Conservation (phyloP, 2,797 vertebrate species). For the Gymnoscopelus microlampas region DNA sequence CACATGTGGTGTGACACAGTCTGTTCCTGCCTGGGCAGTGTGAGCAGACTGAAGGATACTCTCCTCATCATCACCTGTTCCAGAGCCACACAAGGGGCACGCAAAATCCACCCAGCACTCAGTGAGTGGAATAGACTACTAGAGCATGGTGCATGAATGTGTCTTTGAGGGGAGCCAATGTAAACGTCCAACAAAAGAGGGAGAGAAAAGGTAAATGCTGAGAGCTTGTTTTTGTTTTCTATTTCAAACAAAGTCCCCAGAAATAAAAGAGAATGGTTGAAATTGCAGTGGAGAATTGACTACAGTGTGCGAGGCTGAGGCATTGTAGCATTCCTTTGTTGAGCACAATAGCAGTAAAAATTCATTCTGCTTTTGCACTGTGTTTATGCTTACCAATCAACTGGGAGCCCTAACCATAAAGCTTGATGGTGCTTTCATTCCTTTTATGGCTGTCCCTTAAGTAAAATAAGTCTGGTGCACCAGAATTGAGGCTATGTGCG, state of each 20-base stretch:
- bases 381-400: slow-evolving; percentile 21
- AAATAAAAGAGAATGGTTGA: not conserved
- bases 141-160: slow-evolving; percentile 1
- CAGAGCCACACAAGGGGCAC: slow-evolving; percentile 24
- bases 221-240: not conserved
- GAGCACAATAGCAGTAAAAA: slow-evolving; percentile 29
- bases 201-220: slow-evolving; percentile 1
- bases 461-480: slow-evolving; percentile 5
- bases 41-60: slow-evolving; percentile 25
- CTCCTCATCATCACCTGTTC: slow-evolving; percentile 24
- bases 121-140: slow-evolving; percentile 12
- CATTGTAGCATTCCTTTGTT: slow-evolving; percentile 25
- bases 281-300: slow-evolving; percentile 3
- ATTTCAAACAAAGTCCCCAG: not conserved
- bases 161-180: slow-evolving; percentile 4
- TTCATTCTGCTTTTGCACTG: slow-evolving; percentile 29
- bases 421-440: slow-evolving; percentile 33
- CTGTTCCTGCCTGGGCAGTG: slow-evolving; percentile 18
- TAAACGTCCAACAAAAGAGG: slow-evolving; percentile 18
- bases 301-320: slow-evolving; percentile 16
- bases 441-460: not conserved
- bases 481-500: too few species aligned
- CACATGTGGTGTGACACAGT: slow-evolving; percentile 28
- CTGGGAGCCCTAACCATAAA: slow-evolving; percentile 20
- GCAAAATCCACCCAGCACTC: not conserved